Percentiles rank a stretch among this genome's conserved stretches.
phyloP scores from a whole-genome alignment of 2,888 invertebrate species.

The Tyria jacobaeae region DNA sequence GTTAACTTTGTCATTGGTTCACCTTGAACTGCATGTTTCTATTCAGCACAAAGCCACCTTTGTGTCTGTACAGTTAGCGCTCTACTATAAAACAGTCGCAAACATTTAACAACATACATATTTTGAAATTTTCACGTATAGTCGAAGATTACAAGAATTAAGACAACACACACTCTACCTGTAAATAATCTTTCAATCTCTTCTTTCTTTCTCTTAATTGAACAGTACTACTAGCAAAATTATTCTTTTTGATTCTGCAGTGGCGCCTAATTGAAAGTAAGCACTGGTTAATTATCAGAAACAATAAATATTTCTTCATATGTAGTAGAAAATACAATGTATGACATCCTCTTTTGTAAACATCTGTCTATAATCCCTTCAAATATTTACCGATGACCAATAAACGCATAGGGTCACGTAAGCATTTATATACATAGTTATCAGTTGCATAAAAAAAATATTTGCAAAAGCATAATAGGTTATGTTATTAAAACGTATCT shows the following conservation, averaged over 20 bases:
- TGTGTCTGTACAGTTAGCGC: conserved; percentile 19
- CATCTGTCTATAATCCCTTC: not conserved
- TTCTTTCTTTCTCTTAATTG: too few relatives aligned
- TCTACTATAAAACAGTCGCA: conserved; percentile 18
- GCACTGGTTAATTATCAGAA: not conserved
- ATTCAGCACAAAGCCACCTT: conserved; percentile 28
- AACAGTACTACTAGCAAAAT: not conserved
- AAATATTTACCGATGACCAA: not conserved
- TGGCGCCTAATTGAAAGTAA: not conserved
- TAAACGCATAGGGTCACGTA: not conserved
- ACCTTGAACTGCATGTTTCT: conserved; percentile 45
- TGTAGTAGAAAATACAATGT: not conserved
- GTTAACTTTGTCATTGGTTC: conserved; percentile 36
- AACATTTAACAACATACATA: not conserved
- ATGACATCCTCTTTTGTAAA: too few relatives aligned
- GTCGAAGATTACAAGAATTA: not conserved
- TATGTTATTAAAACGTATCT: not conserved
- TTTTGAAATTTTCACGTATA: conserved; percentile 7
- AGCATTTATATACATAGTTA: not conserved
- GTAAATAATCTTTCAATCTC: not conserved
- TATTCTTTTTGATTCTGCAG: not conserved
- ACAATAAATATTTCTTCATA: not conserved
- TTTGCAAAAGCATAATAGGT: not conserved
- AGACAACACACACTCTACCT: not conserved
- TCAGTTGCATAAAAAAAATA: not conserved